Conservation (phyloP, 2,888 invertebrate species). For the Pterobdella sp. region DNA sequence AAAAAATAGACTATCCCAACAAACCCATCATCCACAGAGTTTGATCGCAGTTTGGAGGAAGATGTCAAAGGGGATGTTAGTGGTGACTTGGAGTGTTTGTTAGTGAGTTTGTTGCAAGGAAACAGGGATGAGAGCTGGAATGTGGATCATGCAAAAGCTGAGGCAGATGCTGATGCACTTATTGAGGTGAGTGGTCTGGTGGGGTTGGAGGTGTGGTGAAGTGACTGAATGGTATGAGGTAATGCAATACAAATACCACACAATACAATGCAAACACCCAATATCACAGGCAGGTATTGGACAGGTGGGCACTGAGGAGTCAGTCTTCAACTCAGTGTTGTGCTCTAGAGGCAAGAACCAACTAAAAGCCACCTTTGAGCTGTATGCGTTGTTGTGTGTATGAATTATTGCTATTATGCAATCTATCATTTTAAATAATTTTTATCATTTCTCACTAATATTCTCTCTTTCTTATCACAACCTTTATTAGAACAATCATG, state of each 20-base stretch:
- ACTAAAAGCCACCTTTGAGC: conserved; percentile 40
- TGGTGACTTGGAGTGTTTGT: conserved; percentile 47
- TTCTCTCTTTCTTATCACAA: no score
- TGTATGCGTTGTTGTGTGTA: conserved; percentile 30
- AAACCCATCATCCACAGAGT: conserved; percentile 39
- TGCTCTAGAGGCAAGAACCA: conserved; percentile 40
- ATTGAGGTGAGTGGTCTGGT: conserved; percentile 12
- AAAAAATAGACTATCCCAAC: background rate
- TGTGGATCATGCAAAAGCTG: conserved; percentile 40
- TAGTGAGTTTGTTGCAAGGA: conserved; percentile 40
- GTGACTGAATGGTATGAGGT: background rate
- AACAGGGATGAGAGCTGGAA: conserved; percentile 23
- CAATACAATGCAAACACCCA: background rate
- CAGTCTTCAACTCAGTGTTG: conserved; percentile 42
- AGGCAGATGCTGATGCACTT: conserved; percentile 39
- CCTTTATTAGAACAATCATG: no score
- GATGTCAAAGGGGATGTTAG: conserved; percentile 48
- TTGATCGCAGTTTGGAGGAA: conserved; percentile 43
- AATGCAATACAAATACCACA: background rate
- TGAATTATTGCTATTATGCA: background rate
- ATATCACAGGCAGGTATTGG: conserved; percentile 42
- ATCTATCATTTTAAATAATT: background rate
- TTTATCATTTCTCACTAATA: no score
- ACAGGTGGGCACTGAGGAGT: conserved; percentile 45
- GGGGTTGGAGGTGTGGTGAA: background rate